These are phyloP conservation scores for Tholera decimalis DNA, from an alignment of 2,888 invertebrate genomes.

Conservation along the genomic window DNA sequence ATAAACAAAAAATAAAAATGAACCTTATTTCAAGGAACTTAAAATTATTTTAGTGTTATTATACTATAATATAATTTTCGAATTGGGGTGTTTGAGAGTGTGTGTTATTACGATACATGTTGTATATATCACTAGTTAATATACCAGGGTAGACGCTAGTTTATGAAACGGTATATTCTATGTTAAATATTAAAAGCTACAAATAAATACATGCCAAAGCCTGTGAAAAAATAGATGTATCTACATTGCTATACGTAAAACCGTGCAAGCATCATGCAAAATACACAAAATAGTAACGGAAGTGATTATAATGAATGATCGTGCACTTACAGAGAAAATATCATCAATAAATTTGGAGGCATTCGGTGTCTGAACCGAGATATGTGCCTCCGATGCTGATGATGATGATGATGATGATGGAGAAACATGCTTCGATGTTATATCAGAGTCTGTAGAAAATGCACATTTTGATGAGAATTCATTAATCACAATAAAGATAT, in stretches of 20 bases:
- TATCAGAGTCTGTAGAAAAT: constrained; percentile 76
- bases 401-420: constrained; percentile 78
- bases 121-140: no score
- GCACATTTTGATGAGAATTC: constrained; percentile 23
- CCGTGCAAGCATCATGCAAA: constrained; percentile 18
- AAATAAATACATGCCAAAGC: not conserved
- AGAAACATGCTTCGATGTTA: constrained; percentile 81
- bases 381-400: constrained; percentile 80
- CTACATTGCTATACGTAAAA: not conserved
- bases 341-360: constrained; percentile 85
- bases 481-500: constrained; percentile 10
- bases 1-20: no score
- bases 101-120: no score
- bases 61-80: no score
- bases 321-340: constrained; percentile 88
- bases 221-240: not conserved
- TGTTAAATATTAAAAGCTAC: not conserved
- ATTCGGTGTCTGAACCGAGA: constrained; percentile 86
- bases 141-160: no score
- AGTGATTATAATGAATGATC: constrained; percentile 40
- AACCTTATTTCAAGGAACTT: no score
- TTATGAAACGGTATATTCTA: not conserved
- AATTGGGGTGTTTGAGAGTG: no score
- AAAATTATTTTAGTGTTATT: no score
- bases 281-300: constrained; percentile 6